Percentiles rank a stretch among this genome's conserved stretches.
Evolutionary conservation across 2,797 vertebrate genomes (phyloP).

Genomic region (Tauraco hartlaubi): DNA sequence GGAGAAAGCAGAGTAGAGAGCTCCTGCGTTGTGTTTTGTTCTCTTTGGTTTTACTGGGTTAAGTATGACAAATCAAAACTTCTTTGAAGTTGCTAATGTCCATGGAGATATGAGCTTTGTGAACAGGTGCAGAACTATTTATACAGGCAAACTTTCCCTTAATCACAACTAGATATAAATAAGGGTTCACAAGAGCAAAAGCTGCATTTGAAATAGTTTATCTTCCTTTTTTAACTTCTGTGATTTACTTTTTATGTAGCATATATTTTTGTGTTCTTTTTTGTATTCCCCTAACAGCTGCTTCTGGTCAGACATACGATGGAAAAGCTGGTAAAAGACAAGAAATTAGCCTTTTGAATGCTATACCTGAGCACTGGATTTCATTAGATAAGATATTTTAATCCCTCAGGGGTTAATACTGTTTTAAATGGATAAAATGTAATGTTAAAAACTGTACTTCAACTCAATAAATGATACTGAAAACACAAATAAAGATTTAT

Average conservation of each 20-base stretch:
- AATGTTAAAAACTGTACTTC: not conserved
- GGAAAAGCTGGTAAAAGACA: not conserved
- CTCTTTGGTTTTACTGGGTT: not conserved
- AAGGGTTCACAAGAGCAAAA: not conserved
- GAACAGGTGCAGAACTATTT: not conserved
- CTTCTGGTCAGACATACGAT: not conserved
- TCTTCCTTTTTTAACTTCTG: not conserved
- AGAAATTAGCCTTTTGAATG: not conserved
- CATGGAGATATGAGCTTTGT: not conserved
- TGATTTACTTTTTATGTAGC: not conserved
- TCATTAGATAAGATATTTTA: not conserved
- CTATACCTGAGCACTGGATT: not conserved
- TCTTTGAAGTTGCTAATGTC: not conserved
- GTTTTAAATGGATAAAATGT: not conserved
- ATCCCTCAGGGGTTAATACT: not conserved
- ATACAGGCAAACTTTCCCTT: not conserved
- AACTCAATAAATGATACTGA: not conserved
- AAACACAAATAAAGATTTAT: not conserved
- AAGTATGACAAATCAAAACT: not conserved
- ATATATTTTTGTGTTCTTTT: not conserved
- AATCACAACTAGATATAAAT: not conserved
- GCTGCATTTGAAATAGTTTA: not conserved
- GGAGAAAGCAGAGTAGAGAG: not conserved
- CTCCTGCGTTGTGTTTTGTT: not conserved
- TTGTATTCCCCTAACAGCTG: not conserved